A percentile compares a stretch with the other conserved stretches of the same genome.
Evolutionary conservation across 2,113 vertebrate species (phyloP).

Genomic region (Python bivittatus): DNA sequence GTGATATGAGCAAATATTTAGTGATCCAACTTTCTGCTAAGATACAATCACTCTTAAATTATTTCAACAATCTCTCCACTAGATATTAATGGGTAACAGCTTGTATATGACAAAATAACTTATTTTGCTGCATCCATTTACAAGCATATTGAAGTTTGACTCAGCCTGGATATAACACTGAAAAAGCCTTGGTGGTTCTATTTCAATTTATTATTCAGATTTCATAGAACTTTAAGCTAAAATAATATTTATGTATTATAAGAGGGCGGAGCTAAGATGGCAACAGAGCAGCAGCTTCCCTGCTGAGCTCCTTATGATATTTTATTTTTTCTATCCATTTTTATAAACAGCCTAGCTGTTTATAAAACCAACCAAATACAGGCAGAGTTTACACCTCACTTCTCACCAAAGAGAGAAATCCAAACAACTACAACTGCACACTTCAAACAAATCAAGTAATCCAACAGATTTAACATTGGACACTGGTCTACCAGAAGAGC

Average conservation of each 20-base stretch:
- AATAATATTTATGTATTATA: background rate
- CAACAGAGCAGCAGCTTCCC: too few relatives aligned
- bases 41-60: background rate
- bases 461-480: too few relatives aligned
- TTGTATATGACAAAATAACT: background rate
- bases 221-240: background rate
- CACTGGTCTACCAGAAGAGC: too few relatives aligned
- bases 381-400: too few relatives aligned
- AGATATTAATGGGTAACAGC: background rate
- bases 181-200: background rate
- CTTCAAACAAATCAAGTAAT: too few relatives aligned
- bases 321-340: too few relatives aligned
- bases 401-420: too few relatives aligned
- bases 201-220: background rate
- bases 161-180: background rate
- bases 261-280: too few relatives aligned
- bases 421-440: too few relatives aligned
- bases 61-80: background rate
- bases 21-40: background rate
- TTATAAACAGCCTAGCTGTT: too few relatives aligned
- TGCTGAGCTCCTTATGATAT: too few relatives aligned
- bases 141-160: background rate
- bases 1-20: background rate
- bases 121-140: background rate
- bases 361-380: too few relatives aligned